Percentiles rank a stretch among this genome's conserved stretches.
Conservation (phyloP, 2,797 vertebrate genomes). For the Ctenosaura bakeri region DNA sequence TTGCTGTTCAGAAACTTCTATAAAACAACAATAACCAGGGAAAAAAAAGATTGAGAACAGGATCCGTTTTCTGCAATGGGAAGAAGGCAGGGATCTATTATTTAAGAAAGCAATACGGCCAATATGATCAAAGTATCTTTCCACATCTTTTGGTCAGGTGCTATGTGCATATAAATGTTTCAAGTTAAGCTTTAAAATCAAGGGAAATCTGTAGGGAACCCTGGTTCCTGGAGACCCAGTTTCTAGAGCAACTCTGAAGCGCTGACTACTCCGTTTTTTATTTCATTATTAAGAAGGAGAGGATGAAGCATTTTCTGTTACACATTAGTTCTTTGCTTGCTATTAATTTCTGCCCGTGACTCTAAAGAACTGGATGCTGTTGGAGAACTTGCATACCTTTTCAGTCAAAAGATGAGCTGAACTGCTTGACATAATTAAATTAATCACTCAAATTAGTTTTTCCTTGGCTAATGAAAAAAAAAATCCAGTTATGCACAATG, state of each 20-base stretch:
- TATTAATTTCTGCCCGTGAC: conserved; percentile 76
- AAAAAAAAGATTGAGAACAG: conserved; percentile 69
- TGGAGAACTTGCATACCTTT: conserved; percentile 55
- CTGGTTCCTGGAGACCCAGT: conserved; percentile 82
- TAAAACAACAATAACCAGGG: conserved; percentile 62
- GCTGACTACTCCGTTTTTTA: conserved; percentile 80
- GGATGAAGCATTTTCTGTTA: conserved; percentile 69
- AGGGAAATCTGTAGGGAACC: conserved; percentile 81
- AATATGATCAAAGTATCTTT: conserved; percentile 76
- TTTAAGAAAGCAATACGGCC: conserved; percentile 82
- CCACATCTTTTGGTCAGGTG: conserved; percentile 81
- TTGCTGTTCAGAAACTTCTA: conserved; percentile 69
- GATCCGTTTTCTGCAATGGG: conserved; percentile 68
- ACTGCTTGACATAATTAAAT: conserved; percentile 65
- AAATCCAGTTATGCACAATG: conserved; percentile 8
- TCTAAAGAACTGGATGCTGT: conserved; percentile 64
- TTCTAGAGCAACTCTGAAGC: conserved; percentile 75
- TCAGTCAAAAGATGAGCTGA: conserved; percentile 42
- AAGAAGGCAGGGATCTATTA: conserved; percentile 75
- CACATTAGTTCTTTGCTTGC: conserved; percentile 71
- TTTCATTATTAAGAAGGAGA: conserved; percentile 84
- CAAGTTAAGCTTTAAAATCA: conserved; percentile 85
- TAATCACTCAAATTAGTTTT: background rate
- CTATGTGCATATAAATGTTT: conserved; percentile 85
- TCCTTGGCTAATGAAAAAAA: background rate